phyloP scores from a whole-genome alignment of 2,797 vertebrate species.

The Acipenser transmontanus region DNA sequence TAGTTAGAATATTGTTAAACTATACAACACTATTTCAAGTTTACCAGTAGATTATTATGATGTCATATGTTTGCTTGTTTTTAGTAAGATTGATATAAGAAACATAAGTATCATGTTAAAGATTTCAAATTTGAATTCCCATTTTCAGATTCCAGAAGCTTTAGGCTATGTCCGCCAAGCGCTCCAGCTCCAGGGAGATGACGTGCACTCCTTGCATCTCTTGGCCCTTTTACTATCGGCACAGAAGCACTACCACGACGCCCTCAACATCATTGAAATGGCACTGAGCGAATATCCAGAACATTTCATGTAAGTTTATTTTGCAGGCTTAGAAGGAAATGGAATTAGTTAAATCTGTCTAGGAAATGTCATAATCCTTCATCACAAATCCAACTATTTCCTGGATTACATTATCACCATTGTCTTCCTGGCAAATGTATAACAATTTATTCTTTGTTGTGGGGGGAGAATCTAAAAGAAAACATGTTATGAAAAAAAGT shows the following conservation, averaged over 20 bases:
- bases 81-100: neutral
- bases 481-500: neutral
- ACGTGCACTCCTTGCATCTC: conserved; percentile 91
- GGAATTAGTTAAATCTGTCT: too few relatives aligned
- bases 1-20: too few relatives aligned
- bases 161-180: conserved; percentile 93
- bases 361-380: too few relatives aligned
- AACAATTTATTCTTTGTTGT: too few relatives aligned
- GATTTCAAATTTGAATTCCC: neutral
- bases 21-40: too few relatives aligned
- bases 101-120: neutral
- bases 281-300: conserved; percentile 95
- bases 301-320: conserved; percentile 82
- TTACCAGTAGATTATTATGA: too few relatives aligned
- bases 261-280: conserved; percentile 97
- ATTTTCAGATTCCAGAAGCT: conserved; percentile 86
- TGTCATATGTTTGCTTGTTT: neutral
- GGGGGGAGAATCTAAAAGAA: neutral
- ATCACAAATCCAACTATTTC: too few relatives aligned
- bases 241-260: conserved; percentile 95
- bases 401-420: too few relatives aligned
- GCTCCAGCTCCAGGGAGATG: conserved; percentile 90
- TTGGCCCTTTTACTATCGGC: conserved; percentile 89
- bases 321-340: too few relatives aligned
- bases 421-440: too few relatives aligned